A percentile compares a stretch with the other conserved stretches of the same genome.
These are phyloP conservation scores for Ligdia adustata DNA, from an alignment of 2,888 invertebrate species.

Conservation along the genomic window DNA sequence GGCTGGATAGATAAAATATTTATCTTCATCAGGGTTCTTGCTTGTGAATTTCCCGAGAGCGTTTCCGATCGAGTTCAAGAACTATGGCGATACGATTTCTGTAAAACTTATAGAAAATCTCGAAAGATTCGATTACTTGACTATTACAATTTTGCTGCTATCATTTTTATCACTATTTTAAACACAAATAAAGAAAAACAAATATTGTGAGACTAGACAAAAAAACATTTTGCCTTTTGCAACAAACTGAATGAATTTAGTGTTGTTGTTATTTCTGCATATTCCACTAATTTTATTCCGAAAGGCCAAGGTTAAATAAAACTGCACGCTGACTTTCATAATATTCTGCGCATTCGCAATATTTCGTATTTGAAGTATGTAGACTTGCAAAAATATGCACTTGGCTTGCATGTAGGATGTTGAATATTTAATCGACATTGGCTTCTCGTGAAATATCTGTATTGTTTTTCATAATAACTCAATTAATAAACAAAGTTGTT, in stretches of 20 bases:
- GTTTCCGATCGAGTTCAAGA: no score
- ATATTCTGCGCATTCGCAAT: constrained; percentile 2
- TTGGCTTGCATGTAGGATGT: neutral
- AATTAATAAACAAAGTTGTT: neutral
- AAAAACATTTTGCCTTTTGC: no score
- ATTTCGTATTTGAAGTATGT: constrained; percentile 4
- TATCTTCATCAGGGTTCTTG: no score
- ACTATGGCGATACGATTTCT: no score
- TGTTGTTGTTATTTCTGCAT: neutral
- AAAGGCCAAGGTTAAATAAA: constrained; percentile 24
- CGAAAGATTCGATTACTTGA: no score
- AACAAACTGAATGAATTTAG: constrained; percentile 2
- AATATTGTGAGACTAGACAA: no score
- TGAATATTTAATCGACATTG: neutral
- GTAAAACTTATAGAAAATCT: no score
- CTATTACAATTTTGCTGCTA: no score
- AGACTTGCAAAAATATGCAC: constrained; percentile 1
- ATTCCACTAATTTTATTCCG: constrained; percentile 11
- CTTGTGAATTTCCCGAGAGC: no score
- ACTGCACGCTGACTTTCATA: constrained; percentile 21
- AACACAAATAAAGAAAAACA: no score
- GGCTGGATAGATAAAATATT: no score
- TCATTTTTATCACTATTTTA: no score
- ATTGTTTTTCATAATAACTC: neutral
- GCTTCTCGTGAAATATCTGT: neutral